phyloP scores from a whole-genome alignment of 1,140 invertebrate genomes.

The Oryzaephilus surinamensis region DNA sequence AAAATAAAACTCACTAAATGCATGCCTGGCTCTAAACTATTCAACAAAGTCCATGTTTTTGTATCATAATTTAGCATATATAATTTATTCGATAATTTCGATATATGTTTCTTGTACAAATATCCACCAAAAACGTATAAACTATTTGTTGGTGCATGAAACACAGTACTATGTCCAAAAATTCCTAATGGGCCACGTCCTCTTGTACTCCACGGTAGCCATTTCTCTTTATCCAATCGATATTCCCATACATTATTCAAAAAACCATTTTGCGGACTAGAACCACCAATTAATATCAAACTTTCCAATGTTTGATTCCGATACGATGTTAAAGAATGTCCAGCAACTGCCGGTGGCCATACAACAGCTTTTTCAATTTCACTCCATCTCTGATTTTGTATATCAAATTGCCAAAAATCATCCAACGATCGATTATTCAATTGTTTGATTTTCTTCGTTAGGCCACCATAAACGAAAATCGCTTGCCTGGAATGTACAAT shows the following conservation, averaged over 20 bases:
- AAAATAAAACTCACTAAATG: slow-evolving; percentile 23
- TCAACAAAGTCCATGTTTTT: slow-evolving; percentile 62
- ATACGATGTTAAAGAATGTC: slow-evolving; percentile 76
- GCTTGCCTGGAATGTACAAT: slow-evolving; percentile 72
- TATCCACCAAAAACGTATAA: slow-evolving; percentile 89
- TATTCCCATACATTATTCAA: slow-evolving; percentile 74
- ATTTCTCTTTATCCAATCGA: slow-evolving; percentile 55
- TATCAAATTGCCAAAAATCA: slow-evolving; percentile 90
- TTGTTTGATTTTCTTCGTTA: slow-evolving; percentile 47
- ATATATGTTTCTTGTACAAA: slow-evolving; percentile 35
- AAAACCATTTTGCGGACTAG: slow-evolving; percentile 68
- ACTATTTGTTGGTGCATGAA: slow-evolving; percentile 66
- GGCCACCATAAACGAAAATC: slow-evolving; percentile 85
- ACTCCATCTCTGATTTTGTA: slow-evolving; percentile 77
- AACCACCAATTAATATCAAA: slow-evolving; percentile 79
- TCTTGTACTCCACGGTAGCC: slow-evolving; percentile 45
- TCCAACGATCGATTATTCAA: slow-evolving; percentile 54
- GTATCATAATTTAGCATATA: slow-evolving; percentile 68
- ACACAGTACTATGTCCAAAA: slow-evolving; percentile 85
- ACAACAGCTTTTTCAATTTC: slow-evolving; percentile 48
- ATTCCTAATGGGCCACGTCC: slow-evolving; percentile 71
- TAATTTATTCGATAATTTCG: slow-evolving; percentile 60
- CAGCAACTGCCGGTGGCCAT: slow-evolving; percentile 63
- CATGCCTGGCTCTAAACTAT: slow-evolving; percentile 17
- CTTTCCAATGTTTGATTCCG: slow-evolving; percentile 62